These are phyloP conservation scores for Himalopsyche tibetana DNA, from an alignment of 2,888 invertebrate genomes.

Conservation along the genomic window DNA sequence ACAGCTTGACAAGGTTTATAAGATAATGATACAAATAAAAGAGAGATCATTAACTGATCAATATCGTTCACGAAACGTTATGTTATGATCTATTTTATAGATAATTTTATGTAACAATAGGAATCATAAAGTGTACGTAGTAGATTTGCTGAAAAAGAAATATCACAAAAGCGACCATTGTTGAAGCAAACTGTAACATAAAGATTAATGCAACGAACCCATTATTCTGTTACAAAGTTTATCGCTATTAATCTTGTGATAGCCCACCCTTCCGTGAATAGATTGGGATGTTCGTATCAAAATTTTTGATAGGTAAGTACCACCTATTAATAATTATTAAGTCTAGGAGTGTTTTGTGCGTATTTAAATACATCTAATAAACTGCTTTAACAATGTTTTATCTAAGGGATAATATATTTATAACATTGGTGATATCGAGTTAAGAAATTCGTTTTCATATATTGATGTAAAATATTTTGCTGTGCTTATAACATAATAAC, in stretches of 20 bases:
- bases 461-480: too few relatives aligned
- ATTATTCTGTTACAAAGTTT: constrained; percentile 34
- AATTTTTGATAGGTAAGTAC: constrained; percentile 9
- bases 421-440: too few relatives aligned
- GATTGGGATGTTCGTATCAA: constrained; percentile 5
- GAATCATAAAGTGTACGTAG: constrained; percentile 24
- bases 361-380: too few relatives aligned
- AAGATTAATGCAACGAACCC: constrained; percentile 9
- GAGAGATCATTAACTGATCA: not conserved
- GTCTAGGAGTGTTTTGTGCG: not conserved
- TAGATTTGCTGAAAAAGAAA: constrained; percentile 26
- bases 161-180: constrained; percentile 23
- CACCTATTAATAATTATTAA: constrained; percentile 9
- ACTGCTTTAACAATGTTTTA: too few relatives aligned
- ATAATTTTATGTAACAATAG: constrained; percentile 17
- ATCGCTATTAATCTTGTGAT: not conserved
- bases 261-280: constrained; percentile 8
- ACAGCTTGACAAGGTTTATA: too few relatives aligned
- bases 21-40: too few relatives aligned
- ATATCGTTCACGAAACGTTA: not conserved
- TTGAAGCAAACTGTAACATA: constrained; percentile 24
- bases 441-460: too few relatives aligned
- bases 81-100: constrained; percentile 20
- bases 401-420: too few relatives aligned
- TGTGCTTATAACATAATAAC: too few relatives aligned